These are phyloP conservation scores for Ceratoteleas bidentatus DNA, from an alignment of 1,140 invertebrate species.

Conservation along the genomic window DNA sequence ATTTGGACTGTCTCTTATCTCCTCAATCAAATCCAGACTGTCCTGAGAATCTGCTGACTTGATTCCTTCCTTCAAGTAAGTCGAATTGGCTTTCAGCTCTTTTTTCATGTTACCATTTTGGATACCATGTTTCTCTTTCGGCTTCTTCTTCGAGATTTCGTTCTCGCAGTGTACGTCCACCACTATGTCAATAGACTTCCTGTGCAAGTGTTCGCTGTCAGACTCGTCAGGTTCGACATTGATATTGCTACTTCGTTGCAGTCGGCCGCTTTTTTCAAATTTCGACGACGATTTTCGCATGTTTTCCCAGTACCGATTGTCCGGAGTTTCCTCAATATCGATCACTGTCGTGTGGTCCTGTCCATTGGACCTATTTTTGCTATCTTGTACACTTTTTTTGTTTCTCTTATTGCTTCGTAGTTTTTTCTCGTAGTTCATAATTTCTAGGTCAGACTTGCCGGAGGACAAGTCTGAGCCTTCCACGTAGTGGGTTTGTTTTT, in stretches of 20 bases:
- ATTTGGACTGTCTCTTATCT: slow-evolving; percentile 56
- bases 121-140: slow-evolving; percentile 4
- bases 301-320: slow-evolving; percentile 20
- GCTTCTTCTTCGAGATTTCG: slow-evolving; percentile 15
- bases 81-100: neutral
- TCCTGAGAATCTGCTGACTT: slow-evolving; percentile 34
- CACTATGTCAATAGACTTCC: slow-evolving; percentile 69
- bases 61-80: slow-evolving; percentile 1
- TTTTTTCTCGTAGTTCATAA: slow-evolving; percentile 23
- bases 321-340: slow-evolving; percentile 12
- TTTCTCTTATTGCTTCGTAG: slow-evolving; percentile 4
- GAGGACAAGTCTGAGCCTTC: slow-evolving; percentile 25
- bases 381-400: neutral
- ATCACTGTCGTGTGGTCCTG: slow-evolving; percentile 25
- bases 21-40: slow-evolving; percentile 69
- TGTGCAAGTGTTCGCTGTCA: slow-evolving; percentile 25
- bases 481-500: neutral
- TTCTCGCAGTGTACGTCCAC: slow-evolving; percentile 74
- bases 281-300: neutral
- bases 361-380: slow-evolving; percentile 19
- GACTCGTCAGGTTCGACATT: slow-evolving; percentile 44
- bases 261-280: neutral
- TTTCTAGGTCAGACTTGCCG: slow-evolving; percentile 28
- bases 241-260: slow-evolving; percentile 26
- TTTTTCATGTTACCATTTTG: neutral